Conservation (phyloP, 2,797 vertebrate genomes). For the Diplodus puntazzo region DNA sequence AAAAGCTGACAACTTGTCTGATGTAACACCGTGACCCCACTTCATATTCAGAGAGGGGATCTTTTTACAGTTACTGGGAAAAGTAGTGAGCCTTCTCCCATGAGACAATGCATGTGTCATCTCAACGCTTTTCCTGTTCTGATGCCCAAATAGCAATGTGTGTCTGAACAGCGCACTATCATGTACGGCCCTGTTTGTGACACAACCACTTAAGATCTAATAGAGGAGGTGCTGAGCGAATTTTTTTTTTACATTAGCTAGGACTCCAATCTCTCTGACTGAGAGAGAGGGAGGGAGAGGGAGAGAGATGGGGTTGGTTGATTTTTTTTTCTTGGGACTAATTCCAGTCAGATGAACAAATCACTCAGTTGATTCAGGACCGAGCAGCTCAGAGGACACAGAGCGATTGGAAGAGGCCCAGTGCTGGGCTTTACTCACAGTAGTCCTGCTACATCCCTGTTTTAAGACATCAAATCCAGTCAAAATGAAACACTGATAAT, state of each 20-base stretch:
- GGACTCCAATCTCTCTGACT: conserved; percentile 46
- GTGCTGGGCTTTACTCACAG: conserved; percentile 65
- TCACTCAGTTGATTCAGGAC: conserved; percentile 66
- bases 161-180: conserved; percentile 78
- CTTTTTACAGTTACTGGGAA: conserved; percentile 83
- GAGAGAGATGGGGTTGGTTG: conserved; percentile 12
- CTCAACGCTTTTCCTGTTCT: conserved; percentile 79
- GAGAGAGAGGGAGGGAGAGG: conserved; percentile 24
- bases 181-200: conserved; percentile 75
- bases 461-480: conserved; percentile 78
- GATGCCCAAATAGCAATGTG: conserved; percentile 79
- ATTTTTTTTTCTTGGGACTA: conserved; percentile 77
- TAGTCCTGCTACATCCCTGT: conserved; percentile 67
- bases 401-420: conserved; percentile 71
- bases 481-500: conserved; percentile 74
- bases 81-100: conserved; percentile 78
- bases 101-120: conserved; percentile 80
- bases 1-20: conserved; percentile 86
- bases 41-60: conserved; percentile 80
- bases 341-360: conserved; percentile 81
- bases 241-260: conserved; percentile 59
- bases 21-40: conserved; percentile 85
- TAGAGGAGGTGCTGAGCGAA: conserved; percentile 56
- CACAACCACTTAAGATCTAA: conserved; percentile 81
- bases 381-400: conserved; percentile 60